Conservation (phyloP, 2,113 vertebrate genomes). For the Hepsetus odoe region DNA sequence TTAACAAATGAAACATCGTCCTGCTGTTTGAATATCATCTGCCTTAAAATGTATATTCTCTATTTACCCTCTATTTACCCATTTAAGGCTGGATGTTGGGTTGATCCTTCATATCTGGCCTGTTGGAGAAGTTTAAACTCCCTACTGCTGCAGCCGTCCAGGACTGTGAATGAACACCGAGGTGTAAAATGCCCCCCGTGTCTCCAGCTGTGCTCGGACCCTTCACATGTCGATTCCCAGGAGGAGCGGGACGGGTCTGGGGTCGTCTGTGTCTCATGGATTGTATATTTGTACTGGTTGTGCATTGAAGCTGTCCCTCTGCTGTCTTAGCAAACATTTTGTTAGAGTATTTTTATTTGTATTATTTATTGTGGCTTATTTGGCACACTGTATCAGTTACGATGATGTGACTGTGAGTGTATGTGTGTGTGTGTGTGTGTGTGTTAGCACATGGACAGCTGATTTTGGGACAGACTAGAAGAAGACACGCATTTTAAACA, state of each 20-base stretch:
- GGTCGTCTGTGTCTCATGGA: constrained; percentile 19
- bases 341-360: constrained; percentile 13
- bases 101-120: neutral
- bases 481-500: neutral
- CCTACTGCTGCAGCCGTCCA: neutral
- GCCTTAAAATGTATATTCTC: no score
- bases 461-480: constrained; percentile 4
- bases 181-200: neutral
- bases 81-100: neutral
- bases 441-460: neutral
- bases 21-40: no score
- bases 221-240: constrained; percentile 2
- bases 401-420: constrained; percentile 3
- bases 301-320: neutral
- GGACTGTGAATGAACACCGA: neutral
- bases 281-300: constrained; percentile 16
- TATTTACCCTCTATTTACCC: neutral
- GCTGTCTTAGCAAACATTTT: neutral
- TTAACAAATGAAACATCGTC: no score
- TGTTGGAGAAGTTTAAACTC: neutral
- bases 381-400: neutral
- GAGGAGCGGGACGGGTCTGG: constrained; percentile 1
- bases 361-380: constrained; percentile 30
- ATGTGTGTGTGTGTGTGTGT: constrained; percentile 1
- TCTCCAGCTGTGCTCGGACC: constrained; percentile 36